Evolutionary conservation across 2,888 invertebrate genomes (phyloP), one percentile per base, ranked within the genome.

Genomic region (Mactromeris polynyma): DNA sequence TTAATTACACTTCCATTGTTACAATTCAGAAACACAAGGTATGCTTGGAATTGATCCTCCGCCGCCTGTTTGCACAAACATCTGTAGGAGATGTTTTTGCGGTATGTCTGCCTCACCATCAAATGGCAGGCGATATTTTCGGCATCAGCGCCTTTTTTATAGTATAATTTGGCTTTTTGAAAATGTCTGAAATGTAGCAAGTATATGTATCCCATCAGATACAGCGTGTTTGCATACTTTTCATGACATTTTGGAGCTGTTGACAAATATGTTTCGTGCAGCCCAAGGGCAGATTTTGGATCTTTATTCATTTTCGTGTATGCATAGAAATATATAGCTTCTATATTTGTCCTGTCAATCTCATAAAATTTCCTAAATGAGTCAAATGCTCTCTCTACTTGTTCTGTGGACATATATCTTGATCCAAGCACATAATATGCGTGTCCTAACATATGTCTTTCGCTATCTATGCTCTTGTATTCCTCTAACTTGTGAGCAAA

Each of bases 241-340:
- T 82, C 82, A 40, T 64, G 64, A 69, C 82, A 82, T 82, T 82
- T 69, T 69, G 82, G 64, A n/a, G 69, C 64, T 14, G 42, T 69
- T 26, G n/a, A 38, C 7, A 82, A 21, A 26, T 69, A 82, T 82
- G 64, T 26, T n/a, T 82, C 19, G 40, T 26, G 40, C 0, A 82
- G 42, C 7, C 40, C 26, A 7, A 82, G 9, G 38, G 82, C 82
- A 21, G 40, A 64, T 0, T 82, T 40, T 26, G 82, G 82, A 40
- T 82, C 82, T 31, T 82, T 40, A 0, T 40, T 26, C n/a, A 19
- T 69, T 14, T 42, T 14, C 14, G 58, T 38, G 64, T 38, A 82
- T 6, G 82, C 82, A 82, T 40, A 6, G 26, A 4, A 17, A 31
- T 82, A 69, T 11, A 69, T 36, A 0, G 82, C 64, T 17, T 40